phyloP scores from a whole-genome alignment of 92 coral and sea anemone species.

The Chrysogorgia sp. region DNA sequence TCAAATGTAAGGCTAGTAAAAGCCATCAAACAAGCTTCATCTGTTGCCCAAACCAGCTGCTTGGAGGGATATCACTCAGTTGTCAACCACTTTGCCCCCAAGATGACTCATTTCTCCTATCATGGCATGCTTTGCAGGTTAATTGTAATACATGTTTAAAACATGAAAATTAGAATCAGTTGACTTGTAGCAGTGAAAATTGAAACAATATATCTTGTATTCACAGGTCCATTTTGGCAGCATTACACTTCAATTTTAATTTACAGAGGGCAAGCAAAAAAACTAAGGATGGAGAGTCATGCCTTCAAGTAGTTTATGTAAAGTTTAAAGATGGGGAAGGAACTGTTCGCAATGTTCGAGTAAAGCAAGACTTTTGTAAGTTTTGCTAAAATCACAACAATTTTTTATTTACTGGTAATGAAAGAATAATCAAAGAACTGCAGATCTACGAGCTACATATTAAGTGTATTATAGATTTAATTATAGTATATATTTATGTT shows the following conservation, averaged over 20 bases:
- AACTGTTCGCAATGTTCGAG: background rate
- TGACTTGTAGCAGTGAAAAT: background rate
- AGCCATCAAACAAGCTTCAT: slow-evolving; percentile 18
- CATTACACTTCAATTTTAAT: slow-evolving; percentile 3
- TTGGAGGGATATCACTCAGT: slow-evolving; percentile 22
- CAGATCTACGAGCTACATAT: too few relatives aligned
- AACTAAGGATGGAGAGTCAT: background rate
- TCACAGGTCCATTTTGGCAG: slow-evolving; percentile 13
- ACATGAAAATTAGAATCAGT: background rate
- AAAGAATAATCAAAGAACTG: too few relatives aligned
- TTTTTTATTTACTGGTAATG: too few relatives aligned
- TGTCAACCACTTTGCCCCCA: slow-evolving; percentile 13
- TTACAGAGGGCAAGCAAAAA: background rate
- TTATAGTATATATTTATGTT: too few relatives aligned
- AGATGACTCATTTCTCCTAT: slow-evolving; percentile 13
- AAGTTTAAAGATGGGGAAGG: slow-evolving; percentile 23
- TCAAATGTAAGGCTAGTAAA: background rate
- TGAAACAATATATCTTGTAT: background rate
- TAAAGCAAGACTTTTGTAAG: slow-evolving; percentile 10
- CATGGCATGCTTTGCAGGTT: slow-evolving; percentile 24
- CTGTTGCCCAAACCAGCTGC: slow-evolving; percentile 24
- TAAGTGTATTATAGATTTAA: too few relatives aligned
- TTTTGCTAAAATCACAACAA: too few relatives aligned
- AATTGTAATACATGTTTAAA: background rate
- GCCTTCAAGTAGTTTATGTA: slow-evolving; percentile 13